Percentiles rank a stretch among this genome's conserved stretches.
Conservation (phyloP, 1,140 invertebrate species). For the Drosophila equinoxialis region DNA sequence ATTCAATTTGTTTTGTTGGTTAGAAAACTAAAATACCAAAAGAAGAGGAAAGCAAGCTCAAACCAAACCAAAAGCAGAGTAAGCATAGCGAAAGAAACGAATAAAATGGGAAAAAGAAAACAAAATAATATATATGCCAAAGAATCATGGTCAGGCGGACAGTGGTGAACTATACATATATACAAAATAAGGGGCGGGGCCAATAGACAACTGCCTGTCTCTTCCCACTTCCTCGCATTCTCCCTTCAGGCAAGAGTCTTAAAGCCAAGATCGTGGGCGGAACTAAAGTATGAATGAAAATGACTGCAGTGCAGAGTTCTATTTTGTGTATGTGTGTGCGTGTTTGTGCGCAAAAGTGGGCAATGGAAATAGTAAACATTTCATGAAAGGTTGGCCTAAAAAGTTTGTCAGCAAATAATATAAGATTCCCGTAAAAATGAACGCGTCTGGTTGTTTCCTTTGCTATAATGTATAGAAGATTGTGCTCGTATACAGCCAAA, state of each 20-base stretch:
- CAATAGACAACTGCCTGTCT: conserved; percentile 30
- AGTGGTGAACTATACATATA: background rate
- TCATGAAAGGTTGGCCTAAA: background rate
- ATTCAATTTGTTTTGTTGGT: conserved; percentile 81
- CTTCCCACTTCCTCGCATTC: background rate
- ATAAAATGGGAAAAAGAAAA: conserved; percentile 42
- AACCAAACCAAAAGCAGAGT: conserved; percentile 41
- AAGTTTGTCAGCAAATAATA: conserved; percentile 12
- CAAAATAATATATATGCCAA: conserved; percentile 20
- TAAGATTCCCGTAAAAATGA: background rate
- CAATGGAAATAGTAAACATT: conserved; percentile 33
- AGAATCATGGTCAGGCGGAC: background rate
- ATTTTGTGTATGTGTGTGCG: conserved; percentile 10
- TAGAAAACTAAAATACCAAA: conserved; percentile 80
- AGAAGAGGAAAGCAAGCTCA: conserved; percentile 31
- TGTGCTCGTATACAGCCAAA: too few relatives aligned
- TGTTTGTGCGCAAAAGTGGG: conserved; percentile 42
- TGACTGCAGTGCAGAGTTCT: conserved; percentile 44
- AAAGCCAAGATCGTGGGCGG: conserved; percentile 59
- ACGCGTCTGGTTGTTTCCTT: background rate
- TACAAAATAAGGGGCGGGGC: conserved; percentile 19
- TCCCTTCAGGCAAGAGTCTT: conserved; percentile 47
- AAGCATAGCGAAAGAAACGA: conserved; percentile 35
- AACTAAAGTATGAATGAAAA: conserved; percentile 61
- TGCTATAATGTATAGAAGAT: too few relatives aligned